Percentiles rank a stretch among this genome's conserved stretches.
These are phyloP conservation scores for Dicycla oo DNA, from an alignment of 2,888 invertebrate species.

Conservation along the genomic window DNA sequence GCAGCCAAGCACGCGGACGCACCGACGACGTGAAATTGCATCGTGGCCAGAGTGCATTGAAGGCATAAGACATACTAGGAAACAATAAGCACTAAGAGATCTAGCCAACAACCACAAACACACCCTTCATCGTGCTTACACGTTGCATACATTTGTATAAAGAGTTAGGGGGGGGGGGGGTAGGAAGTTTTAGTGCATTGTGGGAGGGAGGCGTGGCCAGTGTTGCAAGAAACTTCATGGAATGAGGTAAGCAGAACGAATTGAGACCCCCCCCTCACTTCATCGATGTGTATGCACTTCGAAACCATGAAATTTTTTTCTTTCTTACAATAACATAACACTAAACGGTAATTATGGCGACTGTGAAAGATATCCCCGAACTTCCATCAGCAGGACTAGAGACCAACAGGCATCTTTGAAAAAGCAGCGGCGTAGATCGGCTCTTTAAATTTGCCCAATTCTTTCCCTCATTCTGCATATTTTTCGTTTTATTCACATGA, in stretches of 20 bases:
- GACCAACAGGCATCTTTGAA: not conserved
- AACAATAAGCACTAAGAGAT: conserved; percentile 28
- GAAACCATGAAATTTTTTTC: too few relatives aligned
- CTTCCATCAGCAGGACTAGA: not conserved
- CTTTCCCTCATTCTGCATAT: not conserved
- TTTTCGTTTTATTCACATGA: not conserved
- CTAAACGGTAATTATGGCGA: not conserved
- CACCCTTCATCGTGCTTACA: not conserved
- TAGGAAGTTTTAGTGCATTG: conserved; percentile 27
- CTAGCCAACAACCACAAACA: conserved; percentile 6
- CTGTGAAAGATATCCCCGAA: not conserved
- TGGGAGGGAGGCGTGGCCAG: not conserved
- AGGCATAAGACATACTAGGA: conserved; percentile 41
- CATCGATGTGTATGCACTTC: not conserved
- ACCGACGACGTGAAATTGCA: not conserved
- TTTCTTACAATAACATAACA: not conserved
- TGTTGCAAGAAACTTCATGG: conserved; percentile 1
- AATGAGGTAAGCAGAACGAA: not conserved
- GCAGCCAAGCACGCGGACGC: not conserved
- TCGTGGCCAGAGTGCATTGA: conserved; percentile 13
- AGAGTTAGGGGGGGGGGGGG: conserved; percentile 21
- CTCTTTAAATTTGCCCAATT: not conserved
- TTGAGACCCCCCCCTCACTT: not conserved
- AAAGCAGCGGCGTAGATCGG: not conserved
- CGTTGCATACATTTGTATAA: conserved; percentile 22